These are phyloP conservation scores for Melieria picta DNA, from an alignment of 2,888 invertebrate genomes.

Conservation along the genomic window DNA sequence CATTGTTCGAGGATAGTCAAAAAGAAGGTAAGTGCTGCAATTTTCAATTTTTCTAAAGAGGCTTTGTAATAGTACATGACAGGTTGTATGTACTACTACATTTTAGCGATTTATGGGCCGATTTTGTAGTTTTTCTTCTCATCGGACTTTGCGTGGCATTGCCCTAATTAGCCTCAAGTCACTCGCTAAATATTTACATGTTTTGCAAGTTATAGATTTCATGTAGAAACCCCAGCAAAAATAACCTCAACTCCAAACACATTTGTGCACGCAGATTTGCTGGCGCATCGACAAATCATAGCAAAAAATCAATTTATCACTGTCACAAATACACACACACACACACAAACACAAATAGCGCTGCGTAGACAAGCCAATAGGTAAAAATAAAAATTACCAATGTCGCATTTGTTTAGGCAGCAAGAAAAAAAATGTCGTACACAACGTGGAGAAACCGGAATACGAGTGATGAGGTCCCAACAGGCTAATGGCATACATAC, in stretches of 20 bases:
- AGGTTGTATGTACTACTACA: no score
- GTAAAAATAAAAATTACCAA: no score
- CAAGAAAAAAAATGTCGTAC: no score
- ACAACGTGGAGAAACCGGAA: no score
- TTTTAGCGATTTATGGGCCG: no score
- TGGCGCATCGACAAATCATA: no score
- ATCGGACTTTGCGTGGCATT: not conserved
- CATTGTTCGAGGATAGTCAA: not conserved
- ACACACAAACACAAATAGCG: not conserved
- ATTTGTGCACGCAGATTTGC: conserved; percentile 1
- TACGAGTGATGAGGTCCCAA: no score
- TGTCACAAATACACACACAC: conserved; percentile 37
- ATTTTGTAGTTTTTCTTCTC: not conserved
- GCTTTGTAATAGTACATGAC: no score
- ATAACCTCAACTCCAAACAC: not conserved
- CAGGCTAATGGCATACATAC: no score
- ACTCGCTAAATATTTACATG: conserved; percentile 14
- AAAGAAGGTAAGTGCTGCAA: not conserved
- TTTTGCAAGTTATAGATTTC: conserved; percentile 10
- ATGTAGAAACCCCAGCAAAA: not conserved
- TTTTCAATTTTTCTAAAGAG: no score
- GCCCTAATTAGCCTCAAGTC: conserved; percentile 10
- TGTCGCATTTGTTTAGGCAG: no score
- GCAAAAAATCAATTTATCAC: conserved; percentile 48
- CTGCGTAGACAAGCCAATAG: no score